Conservation (phyloP, 2,888 invertebrate genomes). For the Neoascia interrupta region DNA sequence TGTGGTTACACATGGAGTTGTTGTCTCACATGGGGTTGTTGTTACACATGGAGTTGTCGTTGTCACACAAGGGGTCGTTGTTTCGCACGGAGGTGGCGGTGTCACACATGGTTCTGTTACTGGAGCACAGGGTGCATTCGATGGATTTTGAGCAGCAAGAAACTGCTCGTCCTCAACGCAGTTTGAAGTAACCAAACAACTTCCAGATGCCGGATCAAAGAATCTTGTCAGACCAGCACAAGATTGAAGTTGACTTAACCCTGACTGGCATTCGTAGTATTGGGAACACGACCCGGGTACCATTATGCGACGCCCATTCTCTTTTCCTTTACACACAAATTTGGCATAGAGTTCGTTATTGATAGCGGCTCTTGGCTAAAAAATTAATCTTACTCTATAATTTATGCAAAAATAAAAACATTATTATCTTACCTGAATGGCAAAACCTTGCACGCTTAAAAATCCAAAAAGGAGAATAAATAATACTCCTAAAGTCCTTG, state of each 20-base stretch:
- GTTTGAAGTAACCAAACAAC: constrained; percentile 73
- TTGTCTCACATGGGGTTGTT: background rate
- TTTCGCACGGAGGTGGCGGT: background rate
- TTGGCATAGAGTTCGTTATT: constrained; percentile 72
- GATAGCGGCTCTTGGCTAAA: too few relatives aligned
- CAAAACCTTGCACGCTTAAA: constrained; percentile 31
- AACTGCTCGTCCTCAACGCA: constrained; percentile 74
- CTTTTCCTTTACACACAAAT: constrained; percentile 73
- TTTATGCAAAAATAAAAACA: too few relatives aligned
- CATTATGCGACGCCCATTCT: constrained; percentile 73
- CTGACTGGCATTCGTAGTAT: constrained; percentile 74
- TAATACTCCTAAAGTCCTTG: constrained; percentile 18
- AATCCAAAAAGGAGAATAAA: constrained; percentile 27
- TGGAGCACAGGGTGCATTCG: constrained; percentile 1
- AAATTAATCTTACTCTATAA: too few relatives aligned
- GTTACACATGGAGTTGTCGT: background rate
- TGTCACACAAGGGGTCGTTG: background rate
- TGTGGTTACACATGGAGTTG: too few relatives aligned
- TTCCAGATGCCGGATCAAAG: constrained; percentile 71
- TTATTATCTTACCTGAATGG: constrained; percentile 57
- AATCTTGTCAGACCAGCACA: constrained; percentile 71
- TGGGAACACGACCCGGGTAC: constrained; percentile 76
- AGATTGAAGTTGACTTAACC: constrained; percentile 61
- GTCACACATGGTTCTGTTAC: background rate
- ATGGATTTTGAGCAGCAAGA: background rate